Percentiles rank a stretch among this genome's conserved stretches.
Evolutionary conservation across 1,140 invertebrate genomes (phyloP).

Genomic region (Tetramorium simillimum): DNA sequence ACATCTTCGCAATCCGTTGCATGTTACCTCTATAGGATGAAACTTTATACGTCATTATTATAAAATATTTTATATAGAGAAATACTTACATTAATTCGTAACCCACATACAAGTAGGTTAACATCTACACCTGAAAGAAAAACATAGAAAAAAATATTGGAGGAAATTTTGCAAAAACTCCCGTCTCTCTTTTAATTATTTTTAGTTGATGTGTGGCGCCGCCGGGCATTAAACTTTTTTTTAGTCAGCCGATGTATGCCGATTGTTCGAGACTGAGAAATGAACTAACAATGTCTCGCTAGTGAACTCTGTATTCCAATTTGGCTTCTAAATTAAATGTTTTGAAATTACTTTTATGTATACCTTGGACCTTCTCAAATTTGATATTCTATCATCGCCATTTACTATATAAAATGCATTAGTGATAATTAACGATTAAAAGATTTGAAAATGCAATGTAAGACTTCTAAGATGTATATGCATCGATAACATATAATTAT

Average conservation of each 20-base stretch:
- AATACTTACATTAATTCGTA: constrained; percentile 31
- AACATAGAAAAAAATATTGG: constrained; percentile 3
- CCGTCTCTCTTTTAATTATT: background rate
- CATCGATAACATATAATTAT: background rate
- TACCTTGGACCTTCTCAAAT: background rate
- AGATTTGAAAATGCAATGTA: background rate
- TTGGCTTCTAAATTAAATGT: background rate
- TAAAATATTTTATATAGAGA: constrained; percentile 1
- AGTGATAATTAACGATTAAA: background rate
- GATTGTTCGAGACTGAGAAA: constrained; percentile 30
- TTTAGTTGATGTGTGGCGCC: constrained; percentile 14
- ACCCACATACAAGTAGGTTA: background rate
- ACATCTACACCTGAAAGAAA: constrained; percentile 21
- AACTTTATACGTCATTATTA: background rate
- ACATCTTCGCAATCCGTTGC: constrained; percentile 5
- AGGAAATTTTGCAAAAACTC: background rate
- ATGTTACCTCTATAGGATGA: background rate
- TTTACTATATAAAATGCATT: background rate
- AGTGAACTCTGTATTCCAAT: background rate
- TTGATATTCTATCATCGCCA: background rate
- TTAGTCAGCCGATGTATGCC: background rate
- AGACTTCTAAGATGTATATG: background rate
- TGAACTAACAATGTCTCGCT: background rate
- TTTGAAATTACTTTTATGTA: background rate
- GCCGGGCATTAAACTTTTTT: constrained; percentile 4